These are phyloP conservation scores for Trididemnum nubilum DNA, from an alignment of 23 tunicate genomes.

Conservation along the genomic window DNA sequence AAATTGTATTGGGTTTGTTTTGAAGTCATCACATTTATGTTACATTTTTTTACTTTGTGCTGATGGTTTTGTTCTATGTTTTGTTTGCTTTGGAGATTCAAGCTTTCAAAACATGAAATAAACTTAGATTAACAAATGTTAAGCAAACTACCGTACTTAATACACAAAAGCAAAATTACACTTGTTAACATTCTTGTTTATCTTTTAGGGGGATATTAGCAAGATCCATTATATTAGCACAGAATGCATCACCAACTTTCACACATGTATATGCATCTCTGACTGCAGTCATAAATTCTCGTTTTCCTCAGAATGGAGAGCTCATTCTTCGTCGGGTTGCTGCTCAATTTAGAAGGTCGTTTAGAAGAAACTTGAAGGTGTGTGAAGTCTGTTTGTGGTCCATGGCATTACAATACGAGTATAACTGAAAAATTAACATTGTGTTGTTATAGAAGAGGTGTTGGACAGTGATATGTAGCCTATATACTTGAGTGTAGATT, in stretches of 20 bases:
- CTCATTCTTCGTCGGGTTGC: slow-evolving; percentile 84
- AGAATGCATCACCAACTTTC: slow-evolving; percentile 98
- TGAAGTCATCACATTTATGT: too few species aligned
- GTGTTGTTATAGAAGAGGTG: too few species aligned
- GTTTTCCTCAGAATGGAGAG: slow-evolving; percentile 97
- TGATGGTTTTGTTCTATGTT: too few species aligned
- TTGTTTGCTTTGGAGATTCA: too few species aligned
- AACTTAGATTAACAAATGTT: too few species aligned
- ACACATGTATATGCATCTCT: slow-evolving; percentile 95
- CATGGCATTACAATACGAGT: too few species aligned
- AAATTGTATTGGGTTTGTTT: too few species aligned
- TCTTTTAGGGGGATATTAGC: slow-evolving; percentile 79
- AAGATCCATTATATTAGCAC: slow-evolving; percentile 70
- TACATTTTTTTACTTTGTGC: too few species aligned
- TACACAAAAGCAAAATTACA: not conserved
- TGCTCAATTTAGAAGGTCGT: slow-evolving; percentile 83
- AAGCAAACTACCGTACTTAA: not conserved
- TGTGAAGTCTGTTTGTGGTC: not conserved
- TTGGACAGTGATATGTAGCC: too few species aligned
- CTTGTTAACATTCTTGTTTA: not conserved
- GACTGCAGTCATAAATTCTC: slow-evolving; percentile 81
- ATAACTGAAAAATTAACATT: too few species aligned
- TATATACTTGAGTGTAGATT: too few species aligned
- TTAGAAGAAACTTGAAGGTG: slow-evolving; percentile 83
- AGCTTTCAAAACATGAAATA: too few species aligned